Percentiles rank a stretch among this genome's conserved stretches.
phyloP scores from a whole-genome alignment of 2,797 vertebrate species.

The Argyrosomus regius region DNA sequence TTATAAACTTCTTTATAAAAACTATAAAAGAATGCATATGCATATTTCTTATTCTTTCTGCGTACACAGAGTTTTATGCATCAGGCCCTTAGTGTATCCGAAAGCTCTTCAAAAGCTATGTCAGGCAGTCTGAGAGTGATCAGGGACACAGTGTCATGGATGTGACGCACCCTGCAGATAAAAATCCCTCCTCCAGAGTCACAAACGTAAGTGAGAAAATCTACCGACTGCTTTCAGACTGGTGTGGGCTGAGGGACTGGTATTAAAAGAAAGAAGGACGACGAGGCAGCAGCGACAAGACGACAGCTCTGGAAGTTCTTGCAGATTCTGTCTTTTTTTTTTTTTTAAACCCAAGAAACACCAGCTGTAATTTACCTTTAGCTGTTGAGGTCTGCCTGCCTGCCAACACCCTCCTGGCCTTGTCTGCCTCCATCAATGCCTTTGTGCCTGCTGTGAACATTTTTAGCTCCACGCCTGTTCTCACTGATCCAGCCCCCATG shows the following conservation, averaged over 20 bases:
- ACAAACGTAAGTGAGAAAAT: constrained; percentile 19
- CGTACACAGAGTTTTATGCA: neutral
- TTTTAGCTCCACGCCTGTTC: constrained; percentile 40
- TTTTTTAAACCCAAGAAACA: constrained; percentile 29
- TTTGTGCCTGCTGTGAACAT: constrained; percentile 47
- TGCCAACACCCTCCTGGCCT: constrained; percentile 23
- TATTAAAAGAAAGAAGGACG: constrained; percentile 27
- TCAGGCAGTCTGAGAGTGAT: constrained; percentile 28
- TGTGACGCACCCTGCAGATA: constrained; percentile 40
- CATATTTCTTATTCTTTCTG: neutral
- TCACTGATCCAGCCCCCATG: constrained; percentile 24
- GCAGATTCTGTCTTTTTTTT: constrained; percentile 23
- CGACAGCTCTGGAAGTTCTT: constrained; percentile 15
- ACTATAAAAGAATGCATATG: neutral
- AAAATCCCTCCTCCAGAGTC: constrained; percentile 34
- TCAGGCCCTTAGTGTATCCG: constrained; percentile 8
- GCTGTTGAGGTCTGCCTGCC: constrained; percentile 32
- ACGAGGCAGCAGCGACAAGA: constrained; percentile 3
- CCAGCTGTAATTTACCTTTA: constrained; percentile 49
- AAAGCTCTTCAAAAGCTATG: constrained; percentile 27
- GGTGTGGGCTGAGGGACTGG: neutral
- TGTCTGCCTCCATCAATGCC: constrained; percentile 49
- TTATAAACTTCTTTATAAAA: neutral
- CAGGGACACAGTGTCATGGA: constrained; percentile 39
- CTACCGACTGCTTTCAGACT: constrained; percentile 11